phyloP scores from a whole-genome alignment of 2,797 vertebrate genomes.

The Mionectes olivaceus region DNA sequence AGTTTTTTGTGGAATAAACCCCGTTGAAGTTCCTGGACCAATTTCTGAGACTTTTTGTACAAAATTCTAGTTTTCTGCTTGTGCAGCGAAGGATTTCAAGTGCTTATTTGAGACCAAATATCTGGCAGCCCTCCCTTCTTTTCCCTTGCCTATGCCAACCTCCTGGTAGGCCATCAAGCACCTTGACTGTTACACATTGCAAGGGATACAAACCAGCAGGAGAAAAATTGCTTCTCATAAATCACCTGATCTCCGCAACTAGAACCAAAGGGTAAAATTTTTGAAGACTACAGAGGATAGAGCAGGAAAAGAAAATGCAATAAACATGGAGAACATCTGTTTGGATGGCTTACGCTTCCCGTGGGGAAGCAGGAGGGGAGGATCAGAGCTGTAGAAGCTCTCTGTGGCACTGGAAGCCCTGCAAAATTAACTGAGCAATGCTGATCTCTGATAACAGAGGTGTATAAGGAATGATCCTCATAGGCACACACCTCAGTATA shows the following conservation, averaged over 20 bases:
- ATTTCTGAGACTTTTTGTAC: background rate
- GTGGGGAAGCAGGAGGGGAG: background rate
- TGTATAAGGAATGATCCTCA: background rate
- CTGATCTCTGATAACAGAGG: background rate
- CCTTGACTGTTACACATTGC: background rate
- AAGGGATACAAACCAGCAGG: background rate
- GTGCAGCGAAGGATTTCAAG: background rate
- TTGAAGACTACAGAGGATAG: background rate
- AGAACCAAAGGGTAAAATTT: background rate
- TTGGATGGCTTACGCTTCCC: background rate
- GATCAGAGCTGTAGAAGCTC: background rate
- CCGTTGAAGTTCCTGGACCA: background rate
- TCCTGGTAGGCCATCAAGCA: background rate
- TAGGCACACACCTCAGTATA: background rate
- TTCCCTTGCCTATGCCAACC: background rate
- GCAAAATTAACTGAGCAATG: background rate
- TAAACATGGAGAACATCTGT: background rate
- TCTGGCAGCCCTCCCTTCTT: background rate
- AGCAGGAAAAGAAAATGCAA: background rate
- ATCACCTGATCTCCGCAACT: background rate
- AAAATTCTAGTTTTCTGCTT: background rate
- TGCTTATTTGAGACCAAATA: background rate
- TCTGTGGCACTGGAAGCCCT: background rate
- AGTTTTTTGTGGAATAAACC: background rate
- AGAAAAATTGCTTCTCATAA: background rate